phyloP scores from a whole-genome alignment of 2,113 vertebrate species.

The Gallinago paraguaiae region DNA sequence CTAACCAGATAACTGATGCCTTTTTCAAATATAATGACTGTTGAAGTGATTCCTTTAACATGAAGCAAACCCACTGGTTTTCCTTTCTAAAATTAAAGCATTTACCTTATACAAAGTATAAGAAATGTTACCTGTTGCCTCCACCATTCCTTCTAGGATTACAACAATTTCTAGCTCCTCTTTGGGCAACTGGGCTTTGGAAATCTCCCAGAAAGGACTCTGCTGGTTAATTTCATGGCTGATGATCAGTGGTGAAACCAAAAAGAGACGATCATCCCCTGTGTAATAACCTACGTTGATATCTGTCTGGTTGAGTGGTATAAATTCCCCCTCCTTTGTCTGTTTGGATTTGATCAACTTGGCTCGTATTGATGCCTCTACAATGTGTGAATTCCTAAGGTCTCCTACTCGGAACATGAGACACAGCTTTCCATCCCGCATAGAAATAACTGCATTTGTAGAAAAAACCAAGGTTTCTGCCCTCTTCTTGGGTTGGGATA shows the following conservation, averaged over 20 bases:
- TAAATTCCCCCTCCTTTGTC: conserved; percentile 99
- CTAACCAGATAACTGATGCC: not conserved
- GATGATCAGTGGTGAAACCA: conserved; percentile 98
- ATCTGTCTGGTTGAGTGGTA: conserved; percentile 98
- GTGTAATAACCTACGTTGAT: conserved; percentile 98
- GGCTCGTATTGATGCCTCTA: conserved; percentile 97
- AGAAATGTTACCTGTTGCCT: conserved; percentile 91
- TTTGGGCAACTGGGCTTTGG: conserved; percentile 89
- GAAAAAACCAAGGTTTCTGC: conserved; percentile 98
- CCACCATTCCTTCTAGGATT: conserved; percentile 99
- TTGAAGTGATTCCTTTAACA: conserved; percentile 35
- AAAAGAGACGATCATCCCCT: conserved; percentile 95
- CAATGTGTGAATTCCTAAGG: conserved; percentile 98
- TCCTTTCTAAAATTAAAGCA: conserved; percentile 60
- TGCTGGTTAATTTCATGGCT: conserved; percentile 97
- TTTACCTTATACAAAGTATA: conserved; percentile 62
- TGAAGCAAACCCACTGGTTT: conserved; percentile 41
- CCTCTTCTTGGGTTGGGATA: conserved; percentile 98
- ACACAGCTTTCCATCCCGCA: conserved; percentile 94
- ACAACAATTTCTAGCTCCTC: conserved; percentile 98
- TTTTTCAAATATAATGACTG: not conserved
- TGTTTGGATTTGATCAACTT: conserved; percentile 99
- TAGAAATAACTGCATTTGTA: conserved; percentile 95
- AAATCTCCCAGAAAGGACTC: conserved; percentile 99
- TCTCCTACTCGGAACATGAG: conserved; percentile 99